phyloP scores from a whole-genome alignment of 2,888 invertebrate species.

The Dugesia japonica region DNA sequence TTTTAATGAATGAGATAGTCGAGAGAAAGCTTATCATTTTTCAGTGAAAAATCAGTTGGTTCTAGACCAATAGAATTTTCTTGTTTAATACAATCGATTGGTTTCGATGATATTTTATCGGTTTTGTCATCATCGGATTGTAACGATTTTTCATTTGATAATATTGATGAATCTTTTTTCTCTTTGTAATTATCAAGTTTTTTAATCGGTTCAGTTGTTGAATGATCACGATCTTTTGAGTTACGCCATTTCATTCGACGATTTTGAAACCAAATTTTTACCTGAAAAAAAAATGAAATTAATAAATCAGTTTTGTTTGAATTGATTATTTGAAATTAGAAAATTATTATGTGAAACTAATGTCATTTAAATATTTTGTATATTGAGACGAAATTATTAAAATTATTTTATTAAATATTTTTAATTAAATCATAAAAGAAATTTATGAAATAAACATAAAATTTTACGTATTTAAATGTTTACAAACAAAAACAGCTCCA shows the following conservation, averaged over 20 bases:
- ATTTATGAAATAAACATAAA: too few species aligned
- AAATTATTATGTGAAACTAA: too few species aligned
- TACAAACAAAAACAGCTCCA: too few species aligned
- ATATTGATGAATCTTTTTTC: background rate
- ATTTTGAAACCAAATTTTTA: conserved; percentile 84
- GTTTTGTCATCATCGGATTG: background rate
- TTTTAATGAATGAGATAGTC: conserved; percentile 1
- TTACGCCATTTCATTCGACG: conserved; percentile 97
- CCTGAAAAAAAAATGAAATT: conserved; percentile 53
- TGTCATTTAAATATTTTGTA: too few species aligned
- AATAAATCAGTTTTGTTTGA: too few species aligned
- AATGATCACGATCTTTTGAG: conserved; percentile 61
- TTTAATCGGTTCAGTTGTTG: background rate
- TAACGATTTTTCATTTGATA: background rate
- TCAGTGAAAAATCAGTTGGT: background rate
- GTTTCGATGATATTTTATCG: background rate
- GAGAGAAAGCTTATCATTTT: background rate
- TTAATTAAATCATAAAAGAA: too few species aligned
- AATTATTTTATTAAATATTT: too few species aligned
- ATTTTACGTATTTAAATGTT: too few species aligned
- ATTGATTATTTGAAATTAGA: too few species aligned
- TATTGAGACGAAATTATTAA: too few species aligned
- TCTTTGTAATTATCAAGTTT: background rate
- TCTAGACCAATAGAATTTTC: background rate
- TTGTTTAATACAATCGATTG: background rate